Base-by-base conservation (phyloP, 2,113 vertebrate genomes). In the Microtus ochrogaster region DNA sequence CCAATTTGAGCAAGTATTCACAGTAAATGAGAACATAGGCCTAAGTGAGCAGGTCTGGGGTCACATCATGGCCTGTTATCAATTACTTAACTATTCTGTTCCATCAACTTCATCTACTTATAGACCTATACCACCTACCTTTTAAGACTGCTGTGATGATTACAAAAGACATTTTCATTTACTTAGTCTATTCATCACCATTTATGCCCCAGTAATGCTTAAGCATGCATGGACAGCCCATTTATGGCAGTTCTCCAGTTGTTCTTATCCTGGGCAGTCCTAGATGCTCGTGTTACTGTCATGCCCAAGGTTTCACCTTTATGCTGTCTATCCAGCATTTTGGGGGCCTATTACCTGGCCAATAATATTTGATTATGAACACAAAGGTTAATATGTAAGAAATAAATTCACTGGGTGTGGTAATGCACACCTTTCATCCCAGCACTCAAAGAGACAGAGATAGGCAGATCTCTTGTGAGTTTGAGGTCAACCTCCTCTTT, bases 71-170 rank as follows among this genome's bases (percentile, higher is more conserved):
- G 44, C 41, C 72, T 81, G 44, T 49, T 88, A 19, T 92, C 78
- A 94, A 72, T 83, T 93, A 96, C 63, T 82, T 84, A 92, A 84
- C 81, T 94, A 85, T 89, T 77, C 22, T 93, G 81, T 63, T 83
- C 58, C 39, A 55, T 94, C 81, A 84, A 66, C 44, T 84, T 93
- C 55, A 94, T 77, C 66, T 68, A 77, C 26, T 21, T 58, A 81
- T 22, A 84, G 72, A 92, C 70, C 24, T 61, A 90, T 30, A 96
- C 26, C 63, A 5, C 8, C 55, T 90, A 73, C 14, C 44, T 92
- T 36, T 78, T 26, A 92, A 91, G 39, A 36, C 21, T 58, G 24
- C 66, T 78, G n/a, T 89, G 36, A 91, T 55, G 22, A 91, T 86
- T 92, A 94, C 86, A 92, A 41, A 55, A 90, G 68, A 79, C 84